Conservation (phyloP, 2,113 vertebrate species). For the Oreocharis arfaki region DNA sequence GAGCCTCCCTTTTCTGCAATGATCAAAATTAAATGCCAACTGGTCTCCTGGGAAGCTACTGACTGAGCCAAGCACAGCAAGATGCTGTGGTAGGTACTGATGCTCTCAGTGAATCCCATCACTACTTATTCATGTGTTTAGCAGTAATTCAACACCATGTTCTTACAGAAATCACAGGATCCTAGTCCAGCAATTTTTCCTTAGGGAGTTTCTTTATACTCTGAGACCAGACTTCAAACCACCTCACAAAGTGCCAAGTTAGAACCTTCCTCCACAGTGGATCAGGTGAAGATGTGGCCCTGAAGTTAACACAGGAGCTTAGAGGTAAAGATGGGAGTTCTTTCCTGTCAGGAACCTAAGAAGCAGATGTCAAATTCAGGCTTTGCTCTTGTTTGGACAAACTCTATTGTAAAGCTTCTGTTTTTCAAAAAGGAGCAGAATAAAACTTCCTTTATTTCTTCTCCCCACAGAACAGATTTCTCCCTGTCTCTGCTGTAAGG, state of each 20-base stretch:
- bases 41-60: constrained; percentile 4
- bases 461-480: not conserved
- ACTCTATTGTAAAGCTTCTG: not conserved
- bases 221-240: not conserved
- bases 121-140: not conserved
- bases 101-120: not conserved
- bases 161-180: constrained; percentile 3
- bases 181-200: not conserved
- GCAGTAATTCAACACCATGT: not conserved
- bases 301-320: not conserved
- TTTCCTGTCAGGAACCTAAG: not conserved
- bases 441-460: not conserved
- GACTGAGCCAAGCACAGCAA: not conserved
- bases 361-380: not conserved
- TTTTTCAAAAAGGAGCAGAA: not conserved
- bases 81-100: not conserved
- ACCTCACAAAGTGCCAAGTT: not conserved
- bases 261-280: not conserved
- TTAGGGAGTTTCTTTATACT: not conserved
- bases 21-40: constrained; percentile 52
- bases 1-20: constrained; percentile 11
- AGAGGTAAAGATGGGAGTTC: not conserved
- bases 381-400: not conserved
- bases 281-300: not conserved
- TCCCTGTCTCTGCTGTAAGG: not conserved